These are phyloP conservation scores for Platysternon megacephalum DNA, from an alignment of 2,113 vertebrate genomes.

Conservation along the genomic window DNA sequence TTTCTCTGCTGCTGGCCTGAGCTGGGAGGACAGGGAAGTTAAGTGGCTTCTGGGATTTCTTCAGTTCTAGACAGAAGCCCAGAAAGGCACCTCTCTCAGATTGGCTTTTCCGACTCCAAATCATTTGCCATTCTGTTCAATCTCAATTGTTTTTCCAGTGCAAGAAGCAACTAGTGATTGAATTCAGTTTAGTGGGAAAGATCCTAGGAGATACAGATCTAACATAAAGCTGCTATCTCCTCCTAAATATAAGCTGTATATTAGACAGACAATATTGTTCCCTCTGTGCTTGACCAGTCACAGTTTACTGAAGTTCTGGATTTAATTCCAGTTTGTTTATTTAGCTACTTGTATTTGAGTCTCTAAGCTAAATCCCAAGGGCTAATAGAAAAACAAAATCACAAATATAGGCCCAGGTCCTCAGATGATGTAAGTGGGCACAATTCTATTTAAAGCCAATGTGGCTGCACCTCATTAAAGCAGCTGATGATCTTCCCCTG, in stretches of 20 bases:
- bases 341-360: not conserved
- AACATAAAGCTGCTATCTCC: not conserved
- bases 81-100: not conserved
- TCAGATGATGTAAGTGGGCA: not conserved
- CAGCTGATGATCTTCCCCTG: rapidly evolving
- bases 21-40: not conserved
- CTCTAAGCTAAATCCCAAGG: not conserved
- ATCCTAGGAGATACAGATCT: not conserved
- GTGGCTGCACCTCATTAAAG: not conserved
- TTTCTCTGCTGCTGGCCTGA: not conserved
- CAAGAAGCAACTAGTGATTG: not conserved
- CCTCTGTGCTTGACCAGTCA: not conserved
- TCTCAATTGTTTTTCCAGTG: not conserved
- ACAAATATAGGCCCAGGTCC: not conserved
- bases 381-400: not conserved
- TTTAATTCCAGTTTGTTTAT: not conserved
- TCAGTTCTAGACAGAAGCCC: not conserved
- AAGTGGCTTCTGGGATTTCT: not conserved
- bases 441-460: not conserved
- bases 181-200: not conserved
- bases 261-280: not conserved
- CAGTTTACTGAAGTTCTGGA: not conserved
- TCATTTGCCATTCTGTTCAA: not conserved
- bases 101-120: not conserved
- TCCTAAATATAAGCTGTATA: not conserved